Evolutionary conservation across 2,888 invertebrate genomes (phyloP).

Genomic region (Andrena praecox): DNA sequence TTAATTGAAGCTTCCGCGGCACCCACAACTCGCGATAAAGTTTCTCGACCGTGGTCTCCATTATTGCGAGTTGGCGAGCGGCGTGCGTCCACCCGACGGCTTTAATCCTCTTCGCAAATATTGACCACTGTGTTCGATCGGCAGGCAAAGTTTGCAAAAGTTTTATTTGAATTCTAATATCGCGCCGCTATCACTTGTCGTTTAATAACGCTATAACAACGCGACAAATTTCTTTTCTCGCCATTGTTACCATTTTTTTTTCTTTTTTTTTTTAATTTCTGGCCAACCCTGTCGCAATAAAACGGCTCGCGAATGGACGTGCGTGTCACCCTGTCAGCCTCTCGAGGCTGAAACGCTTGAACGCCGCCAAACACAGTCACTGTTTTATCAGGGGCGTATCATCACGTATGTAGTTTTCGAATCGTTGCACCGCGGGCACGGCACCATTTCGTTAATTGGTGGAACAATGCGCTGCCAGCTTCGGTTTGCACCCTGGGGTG

Average conservation of each 20-base stretch:
- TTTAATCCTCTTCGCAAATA: slow-evolving; percentile 27
- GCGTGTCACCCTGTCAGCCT: slow-evolving; percentile 30
- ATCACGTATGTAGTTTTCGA: slow-evolving; percentile 9
- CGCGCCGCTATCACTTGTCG: slow-evolving; percentile 50
- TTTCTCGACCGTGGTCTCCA: background rate
- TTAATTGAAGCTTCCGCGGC: slow-evolving; percentile 23
- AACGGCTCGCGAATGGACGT: slow-evolving; percentile 54
- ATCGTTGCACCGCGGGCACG: slow-evolving; percentile 24
- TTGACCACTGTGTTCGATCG: slow-evolving; percentile 1
- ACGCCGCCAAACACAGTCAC: background rate
- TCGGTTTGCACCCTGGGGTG: background rate
- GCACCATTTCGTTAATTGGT: slow-evolving; percentile 43
- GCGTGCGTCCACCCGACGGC: background rate
- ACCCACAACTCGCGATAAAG: slow-evolving; percentile 3
- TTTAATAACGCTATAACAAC: slow-evolving; percentile 56
- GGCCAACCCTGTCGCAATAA: slow-evolving; percentile 65
- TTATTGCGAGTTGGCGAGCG: background rate
- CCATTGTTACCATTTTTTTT: slow-evolving; percentile 35
- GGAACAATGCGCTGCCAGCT: background rate
- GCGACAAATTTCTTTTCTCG: slow-evolving; percentile 37
- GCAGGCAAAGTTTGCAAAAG: background rate
- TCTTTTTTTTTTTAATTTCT: slow-evolving; percentile 37
- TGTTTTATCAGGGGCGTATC: slow-evolving; percentile 13
- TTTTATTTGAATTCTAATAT: slow-evolving; percentile 27
- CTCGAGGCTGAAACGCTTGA: slow-evolving; percentile 32